These are phyloP conservation scores for Carposina sasakii DNA, from an alignment of 1,140 invertebrate species.

Conservation along the genomic window DNA sequence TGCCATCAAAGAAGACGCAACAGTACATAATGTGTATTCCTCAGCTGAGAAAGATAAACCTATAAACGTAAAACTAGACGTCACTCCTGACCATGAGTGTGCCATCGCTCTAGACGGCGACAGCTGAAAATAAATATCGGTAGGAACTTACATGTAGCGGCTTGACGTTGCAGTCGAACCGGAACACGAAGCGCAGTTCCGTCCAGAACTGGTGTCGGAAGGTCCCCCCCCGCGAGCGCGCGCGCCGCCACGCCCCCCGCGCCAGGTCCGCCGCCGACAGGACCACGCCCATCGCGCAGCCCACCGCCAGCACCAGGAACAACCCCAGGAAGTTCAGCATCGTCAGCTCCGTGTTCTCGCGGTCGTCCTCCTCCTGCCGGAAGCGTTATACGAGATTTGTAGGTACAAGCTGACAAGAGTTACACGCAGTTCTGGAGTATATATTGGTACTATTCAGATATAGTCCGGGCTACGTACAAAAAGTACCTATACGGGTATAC, in stretches of 20 bases:
- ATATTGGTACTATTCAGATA: not conserved
- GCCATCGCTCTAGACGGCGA: too few relatives aligned
- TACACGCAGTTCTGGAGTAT: not conserved
- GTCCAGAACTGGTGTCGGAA: slow-evolving; percentile 32
- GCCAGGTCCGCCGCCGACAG: slow-evolving; percentile 55
- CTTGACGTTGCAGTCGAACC: slow-evolving; percentile 49
- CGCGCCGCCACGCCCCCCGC: slow-evolving; percentile 33
- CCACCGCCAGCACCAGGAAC: slow-evolving; percentile 88
- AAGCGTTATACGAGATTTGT: not conserved
- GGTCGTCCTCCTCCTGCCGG: slow-evolving; percentile 35
- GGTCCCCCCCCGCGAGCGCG: slow-evolving; percentile 25
- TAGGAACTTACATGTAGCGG: slow-evolving; percentile 36
- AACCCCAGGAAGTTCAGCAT: slow-evolving; percentile 94
- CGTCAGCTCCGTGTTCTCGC: slow-evolving; percentile 73
- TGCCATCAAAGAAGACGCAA: too few relatives aligned
- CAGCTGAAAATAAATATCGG: not conserved
- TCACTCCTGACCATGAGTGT: not conserved
- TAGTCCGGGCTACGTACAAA: not conserved
- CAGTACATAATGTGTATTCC: too few relatives aligned
- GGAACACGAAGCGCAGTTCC: slow-evolving; percentile 57
- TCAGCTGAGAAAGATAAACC: not conserved
- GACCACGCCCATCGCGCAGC: slow-evolving; percentile 62
- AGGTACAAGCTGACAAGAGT: not conserved
- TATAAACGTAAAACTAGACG: not conserved
- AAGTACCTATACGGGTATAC: not conserved